phyloP scores from a whole-genome alignment of 2,888 invertebrate genomes.

The Penaeus monodon region DNA sequence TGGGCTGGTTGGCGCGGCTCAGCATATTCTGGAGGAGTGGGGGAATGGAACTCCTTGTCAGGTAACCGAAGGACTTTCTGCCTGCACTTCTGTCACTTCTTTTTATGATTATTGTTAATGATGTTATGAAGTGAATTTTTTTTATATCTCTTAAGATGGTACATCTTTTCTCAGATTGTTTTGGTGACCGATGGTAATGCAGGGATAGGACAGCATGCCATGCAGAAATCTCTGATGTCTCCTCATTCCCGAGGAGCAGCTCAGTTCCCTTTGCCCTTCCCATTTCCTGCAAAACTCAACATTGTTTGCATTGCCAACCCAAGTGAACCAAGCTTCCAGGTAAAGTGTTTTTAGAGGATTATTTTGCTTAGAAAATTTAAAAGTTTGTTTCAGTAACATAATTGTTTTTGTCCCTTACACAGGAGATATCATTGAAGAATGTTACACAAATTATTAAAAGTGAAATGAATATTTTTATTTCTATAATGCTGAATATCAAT shows the following conservation, averaged over 20 bases:
- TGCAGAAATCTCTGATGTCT: conserved; percentile 70
- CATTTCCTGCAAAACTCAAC: conserved; percentile 84
- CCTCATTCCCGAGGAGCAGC: conserved; percentile 66
- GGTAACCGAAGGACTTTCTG: conserved; percentile 69
- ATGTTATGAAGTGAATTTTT: too few species aligned
- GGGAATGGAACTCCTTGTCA: conserved; percentile 89
- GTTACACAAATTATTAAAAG: too few species aligned
- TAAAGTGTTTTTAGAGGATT: not conserved
- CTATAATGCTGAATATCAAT: too few species aligned
- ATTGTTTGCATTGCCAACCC: conserved; percentile 70
- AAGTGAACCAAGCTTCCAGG: conserved; percentile 63
- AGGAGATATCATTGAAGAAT: too few species aligned
- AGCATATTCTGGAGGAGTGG: conserved; percentile 88
- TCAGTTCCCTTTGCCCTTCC: conserved; percentile 81
- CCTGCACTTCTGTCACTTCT: too few species aligned
- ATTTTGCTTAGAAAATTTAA: too few species aligned
- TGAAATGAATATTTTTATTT: too few species aligned
- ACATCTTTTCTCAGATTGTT: conserved; percentile 73
- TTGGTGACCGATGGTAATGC: conserved; percentile 83
- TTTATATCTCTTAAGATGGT: not conserved
- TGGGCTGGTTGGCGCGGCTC: conserved; percentile 83
- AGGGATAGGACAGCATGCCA: conserved; percentile 78
- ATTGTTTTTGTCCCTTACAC: too few species aligned
- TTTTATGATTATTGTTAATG: too few species aligned
- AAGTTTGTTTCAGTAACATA: too few species aligned